Evolutionary conservation across 2,888 invertebrate genomes (phyloP), one percentile per base, ranked within the genome.

Genomic region (Eumacrocentrus americanus): DNA sequence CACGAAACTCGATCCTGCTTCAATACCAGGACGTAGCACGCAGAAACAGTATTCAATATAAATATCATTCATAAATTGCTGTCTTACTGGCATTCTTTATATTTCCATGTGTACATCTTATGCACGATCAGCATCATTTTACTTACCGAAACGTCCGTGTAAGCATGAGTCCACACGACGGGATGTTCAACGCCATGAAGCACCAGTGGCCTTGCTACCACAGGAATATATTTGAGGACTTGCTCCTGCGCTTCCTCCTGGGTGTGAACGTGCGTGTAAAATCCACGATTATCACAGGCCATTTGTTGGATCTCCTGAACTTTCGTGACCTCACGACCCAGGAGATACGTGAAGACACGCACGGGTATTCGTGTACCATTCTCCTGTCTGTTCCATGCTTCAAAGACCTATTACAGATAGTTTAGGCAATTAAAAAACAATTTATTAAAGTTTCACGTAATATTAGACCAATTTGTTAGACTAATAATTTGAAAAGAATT

Each of bases 211-310:
- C 91, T 86, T 0, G 93, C 97, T 76, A 99, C 90, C 2, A 98
- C 96, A 61, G 94, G 91, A 66, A 99, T 94, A 81, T 99, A 99
- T 80, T 96, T 92, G 72, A 98, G 83, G 18, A 98, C 98, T 79
- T 98, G 94, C 80, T 96, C 95, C 67, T 94, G 91, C 0, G 98
- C 97, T 82, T 99, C 98, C 70, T 97, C 95, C 73, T 98, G 86
- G 0, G 95, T 94, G 68, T 94, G 92, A 12, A 99, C 94, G 79
- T 98, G 98, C 1, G 93, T 91, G 82, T 91, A 96, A 79, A 89
- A 95, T n/a, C 97, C 96, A 84, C 95, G 88, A 82, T 98, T 98
- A 46, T 89, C 84, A 78, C 98, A 98, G 1, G 98, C 96, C 91
- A 98, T 95, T 89, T 91, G 91, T 72, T 90, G 89, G 55, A 95